A percentile compares a stretch with the other conserved stretches of the same genome.
phyloP scores from a whole-genome alignment of 2,888 invertebrate genomes.

The Coenonympha arcania region DNA sequence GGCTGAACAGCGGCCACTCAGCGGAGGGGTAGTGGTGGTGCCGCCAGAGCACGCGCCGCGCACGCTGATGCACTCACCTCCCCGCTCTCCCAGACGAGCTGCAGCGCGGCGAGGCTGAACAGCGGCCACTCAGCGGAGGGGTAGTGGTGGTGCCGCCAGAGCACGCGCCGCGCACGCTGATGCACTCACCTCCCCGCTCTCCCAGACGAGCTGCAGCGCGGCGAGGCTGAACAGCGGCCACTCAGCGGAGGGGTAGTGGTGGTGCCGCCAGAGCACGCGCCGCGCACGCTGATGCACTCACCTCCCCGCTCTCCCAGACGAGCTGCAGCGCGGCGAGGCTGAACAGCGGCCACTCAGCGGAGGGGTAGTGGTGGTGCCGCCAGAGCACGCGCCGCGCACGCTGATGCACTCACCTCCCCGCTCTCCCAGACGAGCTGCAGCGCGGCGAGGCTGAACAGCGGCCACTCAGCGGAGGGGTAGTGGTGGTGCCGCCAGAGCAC shows the following conservation, averaged over 20 bases:
- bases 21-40: slow-evolving; percentile 95
- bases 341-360: slow-evolving; percentile 85
- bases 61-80: slow-evolving; percentile 77
- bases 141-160: slow-evolving; percentile 88
- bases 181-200: slow-evolving; percentile 77
- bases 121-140: slow-evolving; percentile 88
- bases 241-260: slow-evolving; percentile 92
- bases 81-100: slow-evolving; percentile 82
- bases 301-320: slow-evolving; percentile 79
- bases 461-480: slow-evolving; percentile 89
- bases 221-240: slow-evolving; percentile 86
- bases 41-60: slow-evolving; percentile 80
- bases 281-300: slow-evolving; percentile 78
- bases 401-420: slow-evolving; percentile 75
- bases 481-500: slow-evolving; percentile 86
- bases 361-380: slow-evolving; percentile 92
- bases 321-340: slow-evolving; percentile 88
- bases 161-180: slow-evolving; percentile 82
- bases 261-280: slow-evolving; percentile 82
- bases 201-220: slow-evolving; percentile 84
- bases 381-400: slow-evolving; percentile 82
- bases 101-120: slow-evolving; percentile 86
- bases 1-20: slow-evolving; percentile 84
- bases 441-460: slow-evolving; percentile 85
- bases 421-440: slow-evolving; percentile 85